phyloP scores from a whole-genome alignment of 2,888 invertebrate species.

The Chrysopilus asiliformis region DNA sequence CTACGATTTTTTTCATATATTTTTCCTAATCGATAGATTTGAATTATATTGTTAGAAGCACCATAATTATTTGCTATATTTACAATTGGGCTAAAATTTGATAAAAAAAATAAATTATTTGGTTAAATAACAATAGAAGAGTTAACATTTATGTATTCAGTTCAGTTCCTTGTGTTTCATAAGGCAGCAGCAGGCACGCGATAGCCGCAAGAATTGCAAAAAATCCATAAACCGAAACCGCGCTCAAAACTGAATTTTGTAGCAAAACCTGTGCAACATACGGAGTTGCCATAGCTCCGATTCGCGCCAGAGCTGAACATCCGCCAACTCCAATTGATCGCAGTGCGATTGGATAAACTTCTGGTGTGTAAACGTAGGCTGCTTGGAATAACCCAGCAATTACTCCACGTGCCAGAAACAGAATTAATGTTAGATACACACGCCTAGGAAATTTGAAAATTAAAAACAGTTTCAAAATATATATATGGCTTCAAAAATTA shows the following conservation, averaged over 20 bases:
- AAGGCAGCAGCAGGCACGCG: constrained; percentile 47
- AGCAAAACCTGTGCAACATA: constrained; percentile 80
- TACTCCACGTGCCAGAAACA: constrained; percentile 80
- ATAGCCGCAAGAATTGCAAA: constrained; percentile 45
- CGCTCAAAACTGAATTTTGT: constrained; percentile 42
- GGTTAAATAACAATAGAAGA: no score
- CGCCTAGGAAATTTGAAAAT: constrained; percentile 45
- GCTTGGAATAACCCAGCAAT: constrained; percentile 92
- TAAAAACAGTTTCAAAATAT: constrained; percentile 1
- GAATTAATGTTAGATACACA: constrained; percentile 60
- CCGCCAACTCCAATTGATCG: constrained; percentile 85
- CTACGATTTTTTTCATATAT: no score
- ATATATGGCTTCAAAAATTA: no score
- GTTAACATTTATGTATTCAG: no score
- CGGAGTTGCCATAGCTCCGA: constrained; percentile 89
- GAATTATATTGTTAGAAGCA: no score
- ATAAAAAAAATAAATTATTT: no score
- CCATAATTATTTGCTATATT: no score
- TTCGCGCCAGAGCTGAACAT: constrained; percentile 78
- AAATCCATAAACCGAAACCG: constrained; percentile 46
- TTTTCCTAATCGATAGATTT: no score
- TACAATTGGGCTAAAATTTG: no score
- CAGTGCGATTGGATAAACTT: constrained; percentile 83
- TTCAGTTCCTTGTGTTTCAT: constrained; percentile 45
- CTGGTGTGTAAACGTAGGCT: constrained; percentile 90